phyloP scores from a whole-genome alignment of 2,113 vertebrate species.

The Sapayoa aenigma region DNA sequence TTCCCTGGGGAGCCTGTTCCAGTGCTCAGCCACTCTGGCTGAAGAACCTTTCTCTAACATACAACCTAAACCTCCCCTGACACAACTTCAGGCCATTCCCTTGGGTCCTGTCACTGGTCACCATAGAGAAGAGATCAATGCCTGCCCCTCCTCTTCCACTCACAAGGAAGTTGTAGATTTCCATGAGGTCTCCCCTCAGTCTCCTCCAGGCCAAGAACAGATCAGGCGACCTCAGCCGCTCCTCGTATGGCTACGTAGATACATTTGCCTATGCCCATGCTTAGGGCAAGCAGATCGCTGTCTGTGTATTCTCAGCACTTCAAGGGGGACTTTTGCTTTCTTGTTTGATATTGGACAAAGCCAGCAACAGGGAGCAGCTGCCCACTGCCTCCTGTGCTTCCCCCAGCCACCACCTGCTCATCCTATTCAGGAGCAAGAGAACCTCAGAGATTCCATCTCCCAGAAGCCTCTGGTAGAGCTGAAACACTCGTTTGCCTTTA shows the following conservation, averaged over 20 bases:
- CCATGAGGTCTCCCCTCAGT: not conserved
- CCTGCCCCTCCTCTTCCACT: not conserved
- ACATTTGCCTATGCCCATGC: accelerated
- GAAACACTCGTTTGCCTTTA: accelerated
- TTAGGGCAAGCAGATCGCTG: not conserved
- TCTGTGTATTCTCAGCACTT: accelerated
- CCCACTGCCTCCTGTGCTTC: too few species aligned
- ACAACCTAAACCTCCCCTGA: not conserved
- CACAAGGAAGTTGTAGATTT: accelerated
- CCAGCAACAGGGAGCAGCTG: not conserved
- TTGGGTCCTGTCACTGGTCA: not conserved
- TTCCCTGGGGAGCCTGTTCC: not conserved
- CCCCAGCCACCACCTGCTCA: not conserved
- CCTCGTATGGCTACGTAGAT: not conserved
- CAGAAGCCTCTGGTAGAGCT: not conserved
- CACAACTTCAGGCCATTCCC: not conserved
- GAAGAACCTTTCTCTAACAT: not conserved
- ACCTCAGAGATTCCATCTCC: not conserved
- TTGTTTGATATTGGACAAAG: accelerated
- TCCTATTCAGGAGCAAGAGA: not conserved
- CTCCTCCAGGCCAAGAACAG: not conserved
- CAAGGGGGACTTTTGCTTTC: accelerated
- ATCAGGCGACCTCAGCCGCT: not conserved
- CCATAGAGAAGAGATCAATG: not conserved
- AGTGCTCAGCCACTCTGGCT: not conserved